A percentile compares a stretch with the other conserved stretches of the same genome.
phyloP scores from a whole-genome alignment of 1,140 invertebrate genomes.

The Bombus superbus region DNA sequence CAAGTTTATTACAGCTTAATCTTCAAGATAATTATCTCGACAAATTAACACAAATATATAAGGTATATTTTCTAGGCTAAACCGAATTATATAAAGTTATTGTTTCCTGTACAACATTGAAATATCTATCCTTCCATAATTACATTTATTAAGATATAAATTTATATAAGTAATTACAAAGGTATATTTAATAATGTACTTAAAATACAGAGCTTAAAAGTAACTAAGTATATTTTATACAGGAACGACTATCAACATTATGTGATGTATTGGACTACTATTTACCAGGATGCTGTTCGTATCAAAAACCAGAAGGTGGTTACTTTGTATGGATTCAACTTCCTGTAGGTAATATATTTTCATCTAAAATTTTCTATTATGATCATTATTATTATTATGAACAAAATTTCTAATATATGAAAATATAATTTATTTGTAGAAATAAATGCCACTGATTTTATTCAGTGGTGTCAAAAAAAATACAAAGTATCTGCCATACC shows the following conservation, averaged over 20 bases:
- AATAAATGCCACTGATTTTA: slow-evolving; percentile 74
- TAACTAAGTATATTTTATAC: slow-evolving; percentile 23
- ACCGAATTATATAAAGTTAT: neutral
- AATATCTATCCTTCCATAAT: neutral
- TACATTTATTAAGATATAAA: slow-evolving; percentile 10
- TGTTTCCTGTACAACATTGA: neutral
- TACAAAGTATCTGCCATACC: slow-evolving; percentile 81
- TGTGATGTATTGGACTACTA: slow-evolving; percentile 77
- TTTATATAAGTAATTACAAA: neutral
- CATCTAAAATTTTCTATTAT: neutral
- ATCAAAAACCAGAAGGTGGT: slow-evolving; percentile 82
- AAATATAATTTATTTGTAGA: slow-evolving; percentile 56
- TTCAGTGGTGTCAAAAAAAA: slow-evolving; percentile 77
- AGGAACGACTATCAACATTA: slow-evolving; percentile 81
- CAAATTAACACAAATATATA: slow-evolving; percentile 79
- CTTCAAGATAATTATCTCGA: slow-evolving; percentile 82
- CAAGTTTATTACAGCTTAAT: slow-evolving; percentile 83
- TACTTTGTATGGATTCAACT: slow-evolving; percentile 85
- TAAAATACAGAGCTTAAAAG: neutral
- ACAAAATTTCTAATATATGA: neutral
- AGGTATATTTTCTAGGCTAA: slow-evolving; percentile 61
- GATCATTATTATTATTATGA: neutral
- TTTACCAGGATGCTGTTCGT: slow-evolving; percentile 80
- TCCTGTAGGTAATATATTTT: slow-evolving; percentile 70
- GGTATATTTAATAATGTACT: neutral